phyloP scores from a whole-genome alignment of 2,797 vertebrate species.

The Odontamblyopus rebecca region DNA sequence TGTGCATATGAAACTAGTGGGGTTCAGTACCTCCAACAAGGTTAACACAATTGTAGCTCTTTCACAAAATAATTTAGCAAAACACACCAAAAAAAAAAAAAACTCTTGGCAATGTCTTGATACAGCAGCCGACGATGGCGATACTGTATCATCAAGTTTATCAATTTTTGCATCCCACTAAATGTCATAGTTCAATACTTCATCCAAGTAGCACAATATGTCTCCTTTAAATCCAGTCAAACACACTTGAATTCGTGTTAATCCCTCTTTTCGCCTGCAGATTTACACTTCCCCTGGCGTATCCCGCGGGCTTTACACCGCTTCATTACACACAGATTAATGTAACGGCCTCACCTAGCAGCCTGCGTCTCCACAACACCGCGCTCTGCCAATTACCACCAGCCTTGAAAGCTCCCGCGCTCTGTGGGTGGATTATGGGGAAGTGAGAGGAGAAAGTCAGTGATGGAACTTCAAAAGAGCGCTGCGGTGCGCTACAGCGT shows the following conservation, averaged over 20 bases:
- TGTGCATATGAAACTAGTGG: too few species aligned
- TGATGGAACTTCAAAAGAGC: slow-evolving; percentile 51
- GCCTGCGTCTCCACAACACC: slow-evolving; percentile 25
- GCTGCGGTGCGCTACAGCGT: not conserved
- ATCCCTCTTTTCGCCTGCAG: slow-evolving; percentile 34
- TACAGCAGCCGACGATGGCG: too few species aligned
- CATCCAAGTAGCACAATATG: too few species aligned
- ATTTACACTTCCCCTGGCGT: slow-evolving; percentile 40
- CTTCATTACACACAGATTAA: slow-evolving; percentile 59
- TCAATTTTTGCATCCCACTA: too few species aligned
- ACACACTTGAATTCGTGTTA: slow-evolving; percentile 30
- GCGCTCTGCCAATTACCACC: slow-evolving; percentile 56
- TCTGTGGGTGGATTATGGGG: slow-evolving; percentile 53
- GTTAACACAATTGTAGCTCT: too few species aligned
- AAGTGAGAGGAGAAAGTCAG: slow-evolving; percentile 26
- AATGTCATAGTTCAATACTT: too few species aligned
- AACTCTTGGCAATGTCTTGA: too few species aligned
- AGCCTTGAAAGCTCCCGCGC: slow-evolving; percentile 34
- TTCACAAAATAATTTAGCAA: too few species aligned
- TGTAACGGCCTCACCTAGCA: slow-evolving; percentile 32
- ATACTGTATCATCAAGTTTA: too few species aligned
- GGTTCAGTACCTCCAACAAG: too few species aligned
- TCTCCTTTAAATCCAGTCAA: slow-evolving; percentile 10
- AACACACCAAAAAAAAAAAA: too few species aligned
- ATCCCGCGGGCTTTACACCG: slow-evolving; percentile 37